phyloP scores from a whole-genome alignment of 2,888 invertebrate species.

The Tillus elongatus region DNA sequence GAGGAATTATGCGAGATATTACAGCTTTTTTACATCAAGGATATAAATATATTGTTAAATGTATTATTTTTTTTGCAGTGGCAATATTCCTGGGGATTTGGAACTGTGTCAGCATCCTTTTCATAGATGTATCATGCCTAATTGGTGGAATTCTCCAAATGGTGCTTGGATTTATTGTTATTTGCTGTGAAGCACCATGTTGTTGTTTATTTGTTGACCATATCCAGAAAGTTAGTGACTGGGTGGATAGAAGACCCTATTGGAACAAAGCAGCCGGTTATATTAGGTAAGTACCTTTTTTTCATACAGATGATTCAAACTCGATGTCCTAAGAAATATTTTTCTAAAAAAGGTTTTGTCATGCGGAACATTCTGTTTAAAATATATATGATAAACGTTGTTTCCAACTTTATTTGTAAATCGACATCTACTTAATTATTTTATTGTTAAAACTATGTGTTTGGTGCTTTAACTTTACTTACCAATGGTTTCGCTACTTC shows the following conservation, averaged over 20 bases:
- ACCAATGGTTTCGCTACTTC: too few species aligned
- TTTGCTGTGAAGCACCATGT: conserved; percentile 91
- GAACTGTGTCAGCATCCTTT: conserved; percentile 60
- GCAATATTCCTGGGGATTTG: conserved; percentile 74
- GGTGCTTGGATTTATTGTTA: conserved; percentile 77
- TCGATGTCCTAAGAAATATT: too few species aligned
- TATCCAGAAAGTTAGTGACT: conserved; percentile 76
- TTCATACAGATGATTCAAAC: conserved; percentile 8
- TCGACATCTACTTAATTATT: too few species aligned
- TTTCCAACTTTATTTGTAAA: too few species aligned
- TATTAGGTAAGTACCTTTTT: conserved; percentile 71
- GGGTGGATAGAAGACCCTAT: conserved; percentile 74
- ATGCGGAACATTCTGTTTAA: too few species aligned
- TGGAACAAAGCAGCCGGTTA: conserved; percentile 85
- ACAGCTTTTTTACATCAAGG: too few species aligned
- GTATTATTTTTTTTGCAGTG: conserved; percentile 58
- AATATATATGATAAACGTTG: too few species aligned
- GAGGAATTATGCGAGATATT: too few species aligned
- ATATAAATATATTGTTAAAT: too few species aligned
- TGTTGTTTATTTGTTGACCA: conserved; percentile 95
- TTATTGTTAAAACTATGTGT: too few species aligned
- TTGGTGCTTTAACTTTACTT: too few species aligned
- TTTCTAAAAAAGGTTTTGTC: too few species aligned
- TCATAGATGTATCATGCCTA: conserved; percentile 55
- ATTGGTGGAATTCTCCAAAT: conserved; percentile 79